Base-by-base conservation (phyloP, 2,888 invertebrate species). In the Yponomeuta sedellus region DNA sequence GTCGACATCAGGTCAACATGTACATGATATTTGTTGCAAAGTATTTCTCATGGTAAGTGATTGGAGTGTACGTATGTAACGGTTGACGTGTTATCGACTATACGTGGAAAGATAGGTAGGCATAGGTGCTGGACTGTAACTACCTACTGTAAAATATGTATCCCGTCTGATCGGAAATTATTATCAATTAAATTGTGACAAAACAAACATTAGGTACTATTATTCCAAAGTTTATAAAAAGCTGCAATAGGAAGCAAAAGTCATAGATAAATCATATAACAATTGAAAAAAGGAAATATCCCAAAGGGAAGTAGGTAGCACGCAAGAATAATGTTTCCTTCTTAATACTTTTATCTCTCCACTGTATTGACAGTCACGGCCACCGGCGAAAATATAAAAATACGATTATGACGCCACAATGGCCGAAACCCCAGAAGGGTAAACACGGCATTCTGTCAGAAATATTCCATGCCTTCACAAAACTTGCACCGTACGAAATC, bases 351-450 rank as follows among this genome's bases (percentile, higher is more conserved):
- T 84, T 83, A 76, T 78, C 75, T 70, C 71, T 74, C 76, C 76
- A 78, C 72, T 75, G 78, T 87, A 83, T 87, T 87, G 87, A 88
- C 86, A 86, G 80, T 82, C 81, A 81, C 77, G 81, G 83, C 77
- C 76, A 74, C 83, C 77, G 81, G 83, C 80, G n/a, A 82, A 75
- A 75, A 76, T 76, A 80, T 78, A 58, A 68, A 52, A 65, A 68
- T 40, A 64, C 76, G 77, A 73, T 71, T 74, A 75, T 76, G 77
- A 69, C 71, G 71, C 16, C 74, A 88, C 89, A 90, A 89, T 85
- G 77, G 79, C 77, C 79, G 73, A 78, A 79, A 81, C 81, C 86
- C 79, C 76, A 80, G 83, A 82, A 85, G 81, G 79, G 85, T 87
- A 90, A 91, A 90, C 86, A 90, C 72, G 69, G 79, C 74, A 84